Evolutionary conservation across 2,888 invertebrate genomes (phyloP).

Genomic region (Alviniconcha strummeri): DNA sequence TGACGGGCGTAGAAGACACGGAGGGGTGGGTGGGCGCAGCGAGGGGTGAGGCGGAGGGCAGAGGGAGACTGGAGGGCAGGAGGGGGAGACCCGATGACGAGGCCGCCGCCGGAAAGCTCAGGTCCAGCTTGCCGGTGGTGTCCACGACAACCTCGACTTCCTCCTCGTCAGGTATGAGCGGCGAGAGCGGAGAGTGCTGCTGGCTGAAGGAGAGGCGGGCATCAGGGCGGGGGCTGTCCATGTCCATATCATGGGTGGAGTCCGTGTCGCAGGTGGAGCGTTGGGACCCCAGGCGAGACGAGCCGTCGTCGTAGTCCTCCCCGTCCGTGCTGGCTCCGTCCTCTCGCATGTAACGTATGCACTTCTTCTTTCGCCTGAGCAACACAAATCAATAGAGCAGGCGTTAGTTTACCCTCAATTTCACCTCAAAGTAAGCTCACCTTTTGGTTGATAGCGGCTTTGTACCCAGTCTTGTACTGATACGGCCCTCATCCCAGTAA

Average conservation of each 20-base stretch:
- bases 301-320: constrained; percentile 20
- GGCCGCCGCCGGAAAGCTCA: neutral
- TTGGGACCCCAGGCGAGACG: constrained; percentile 20
- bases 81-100: neutral
- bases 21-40: neutral
- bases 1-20: neutral
- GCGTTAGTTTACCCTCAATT: too few species aligned
- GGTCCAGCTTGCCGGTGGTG: neutral
- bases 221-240: constrained; percentile 27
- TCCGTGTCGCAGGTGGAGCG: constrained; percentile 40
- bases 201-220: constrained; percentile 9
- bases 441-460: too few species aligned
- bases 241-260: constrained; percentile 25
- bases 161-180: constrained; percentile 26
- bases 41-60: neutral
- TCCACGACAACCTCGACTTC: constrained; percentile 18
- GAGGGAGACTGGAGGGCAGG: constrained; percentile 21
- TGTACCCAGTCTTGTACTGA: too few species aligned
- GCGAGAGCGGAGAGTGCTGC: constrained; percentile 33
- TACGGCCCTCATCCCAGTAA: too few species aligned
- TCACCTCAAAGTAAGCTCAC: too few species aligned
- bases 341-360: constrained; percentile 71
- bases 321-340: constrained; percentile 31
- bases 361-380: constrained; percentile 76
- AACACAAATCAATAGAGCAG: neutral